Base-by-base conservation (phyloP, 2,888 invertebrate genomes). In the Macaria notata region DNA sequence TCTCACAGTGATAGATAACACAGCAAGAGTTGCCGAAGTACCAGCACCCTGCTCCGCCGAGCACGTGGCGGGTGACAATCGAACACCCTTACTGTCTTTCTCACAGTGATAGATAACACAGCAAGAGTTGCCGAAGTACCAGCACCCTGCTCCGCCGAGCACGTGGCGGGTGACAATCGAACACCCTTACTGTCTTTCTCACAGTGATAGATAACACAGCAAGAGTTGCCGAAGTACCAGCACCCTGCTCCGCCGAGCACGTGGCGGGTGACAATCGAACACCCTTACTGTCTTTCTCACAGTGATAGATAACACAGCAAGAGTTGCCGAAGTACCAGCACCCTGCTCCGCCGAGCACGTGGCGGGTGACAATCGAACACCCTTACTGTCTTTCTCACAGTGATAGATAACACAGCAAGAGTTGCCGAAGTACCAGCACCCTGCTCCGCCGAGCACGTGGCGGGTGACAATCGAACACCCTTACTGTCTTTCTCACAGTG, bases 201-300 rank as follows among this genome's bases (percentile, higher is more conserved):
- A 19, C 2, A 19, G 19, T 19, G 19, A 19, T 19, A 19, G 19
- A 19, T 19, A 19, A 19, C 2, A 19, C 19, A 19, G 19, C 19
- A 19, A 44, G 29, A 54, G 57, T 59, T 59, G 61, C 62, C 65
- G 72, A 73, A 72, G 65, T 69, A 73, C 67, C 19, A 68, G 64
- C 59, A 57, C 61, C 64, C 61, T 68, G 69, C 71, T 74, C 68
- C 64, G 55, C 65, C 68, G 64, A 72, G 71, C 74, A 61, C 63
- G 55, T 68, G 64, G 64, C 65, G 64, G 69, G 75, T 75, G 77
- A 81, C 79, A 82, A 79, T 81, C 78, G 77, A n/a, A n/a, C n/a
- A 19, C 19, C 19, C 19, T 19, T 19, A 19, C 19, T 19, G 19
- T 19, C 19, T 2, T 19, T 19, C 2, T 19, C 19, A 19, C 2